Percentiles rank a stretch among this genome's conserved stretches.
phyloP scores from a whole-genome alignment of 2,888 invertebrate species.

The Gari tellinella region DNA sequence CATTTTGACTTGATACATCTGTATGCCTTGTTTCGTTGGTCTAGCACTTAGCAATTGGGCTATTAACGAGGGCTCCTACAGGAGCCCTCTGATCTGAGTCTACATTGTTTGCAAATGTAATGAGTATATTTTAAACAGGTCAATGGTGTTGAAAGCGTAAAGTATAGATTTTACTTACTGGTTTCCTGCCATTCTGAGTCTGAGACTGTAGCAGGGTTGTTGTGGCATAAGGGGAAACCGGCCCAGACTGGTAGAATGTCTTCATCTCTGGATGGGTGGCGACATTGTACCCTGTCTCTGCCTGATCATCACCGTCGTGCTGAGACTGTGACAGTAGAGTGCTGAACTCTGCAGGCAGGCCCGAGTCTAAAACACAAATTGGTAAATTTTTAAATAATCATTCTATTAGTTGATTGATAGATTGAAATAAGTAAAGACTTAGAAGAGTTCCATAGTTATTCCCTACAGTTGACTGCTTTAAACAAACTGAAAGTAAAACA shows the following conservation, averaged over 20 bases:
- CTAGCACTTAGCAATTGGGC: neutral
- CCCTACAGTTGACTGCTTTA: no score
- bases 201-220: constrained; percentile 89
- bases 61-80: neutral
- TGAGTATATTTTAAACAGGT: no score
- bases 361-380: constrained; percentile 43
- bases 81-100: no score
- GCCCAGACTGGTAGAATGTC: constrained; percentile 88
- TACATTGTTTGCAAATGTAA: no score
- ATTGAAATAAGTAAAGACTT: no score
- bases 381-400: no score
- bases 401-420: no score
- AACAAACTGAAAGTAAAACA: no score
- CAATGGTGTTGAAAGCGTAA: no score
- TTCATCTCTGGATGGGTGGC: constrained; percentile 85
- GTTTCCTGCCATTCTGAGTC: constrained; percentile 42
- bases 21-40: no score
- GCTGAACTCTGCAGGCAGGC: constrained; percentile 74
- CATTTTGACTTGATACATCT: no score
- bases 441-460: no score
- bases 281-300: constrained; percentile 70
- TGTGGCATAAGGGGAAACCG: constrained; percentile 93
- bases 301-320: constrained; percentile 58
- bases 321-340: constrained; percentile 71
- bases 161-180: neutral